Conservation (phyloP, 2,113 vertebrate species). For the Polyodon spathula region DNA sequence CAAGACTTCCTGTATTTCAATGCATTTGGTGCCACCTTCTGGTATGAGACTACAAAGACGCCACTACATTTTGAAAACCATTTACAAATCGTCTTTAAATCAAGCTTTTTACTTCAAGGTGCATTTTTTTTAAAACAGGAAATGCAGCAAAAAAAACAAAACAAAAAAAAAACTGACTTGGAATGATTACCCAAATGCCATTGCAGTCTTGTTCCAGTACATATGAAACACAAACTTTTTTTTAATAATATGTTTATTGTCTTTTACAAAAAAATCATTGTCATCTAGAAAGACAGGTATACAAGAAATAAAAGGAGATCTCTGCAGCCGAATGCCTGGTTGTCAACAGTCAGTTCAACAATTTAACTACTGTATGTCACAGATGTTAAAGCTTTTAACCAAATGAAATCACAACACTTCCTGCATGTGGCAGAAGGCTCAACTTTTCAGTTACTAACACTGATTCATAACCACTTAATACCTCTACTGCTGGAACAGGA, state of each 20-base stretch:
- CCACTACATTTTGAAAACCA: no score
- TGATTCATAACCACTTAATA: slow-evolving; percentile 63
- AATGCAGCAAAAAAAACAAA: no score
- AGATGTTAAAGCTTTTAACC: slow-evolving; percentile 89
- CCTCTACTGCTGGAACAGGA: slow-evolving; percentile 56
- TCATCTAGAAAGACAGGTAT: slow-evolving; percentile 90
- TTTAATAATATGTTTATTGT: slow-evolving; percentile 92
- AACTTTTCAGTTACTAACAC: slow-evolving; percentile 54
- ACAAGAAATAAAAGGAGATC: slow-evolving; percentile 72
- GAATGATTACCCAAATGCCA: no score
- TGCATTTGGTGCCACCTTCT: no score
- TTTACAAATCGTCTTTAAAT: no score
- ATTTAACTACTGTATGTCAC: slow-evolving; percentile 53
- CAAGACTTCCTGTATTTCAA: no score
- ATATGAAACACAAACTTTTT: slow-evolving; percentile 21
- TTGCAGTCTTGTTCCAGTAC: no score
- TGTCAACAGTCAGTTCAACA: slow-evolving; percentile 77
- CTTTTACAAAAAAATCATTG: slow-evolving; percentile 82
- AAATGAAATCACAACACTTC: slow-evolving; percentile 50
- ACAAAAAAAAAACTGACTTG: no score
- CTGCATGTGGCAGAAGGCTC: slow-evolving; percentile 53
- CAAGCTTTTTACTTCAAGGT: no score
- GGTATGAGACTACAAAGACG: no score
- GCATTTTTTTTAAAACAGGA: no score
- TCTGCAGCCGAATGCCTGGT: slow-evolving; percentile 77